A percentile compares a stretch with the other conserved stretches of the same genome.
Conservation (phyloP, 1,140 invertebrate genomes). For the Pantala flavescens region DNA sequence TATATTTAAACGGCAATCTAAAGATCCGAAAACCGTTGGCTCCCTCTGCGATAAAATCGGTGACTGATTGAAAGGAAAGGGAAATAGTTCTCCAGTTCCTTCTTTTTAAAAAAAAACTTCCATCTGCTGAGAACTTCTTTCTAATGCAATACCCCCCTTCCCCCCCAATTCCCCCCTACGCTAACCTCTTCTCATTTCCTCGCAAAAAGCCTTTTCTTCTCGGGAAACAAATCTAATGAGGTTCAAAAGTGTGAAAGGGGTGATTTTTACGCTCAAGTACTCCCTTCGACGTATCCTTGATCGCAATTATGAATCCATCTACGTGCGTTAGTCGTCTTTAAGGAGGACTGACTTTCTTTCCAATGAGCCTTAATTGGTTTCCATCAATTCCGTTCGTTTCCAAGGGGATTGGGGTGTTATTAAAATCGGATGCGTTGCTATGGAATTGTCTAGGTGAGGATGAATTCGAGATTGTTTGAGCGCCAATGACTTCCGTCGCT, state of each 20-base stretch:
- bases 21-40: background rate
- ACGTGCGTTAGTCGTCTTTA: background rate
- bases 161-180: background rate
- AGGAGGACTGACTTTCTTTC: background rate
- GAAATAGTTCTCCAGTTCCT: background rate
- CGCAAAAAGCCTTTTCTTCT: background rate
- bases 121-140: background rate
- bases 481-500: too few species aligned
- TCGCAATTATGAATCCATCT: background rate
- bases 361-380: background rate
- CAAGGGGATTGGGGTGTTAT: too few species aligned
- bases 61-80: slow-evolving; percentile 9
- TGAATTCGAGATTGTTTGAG: too few species aligned
- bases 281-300: background rate
- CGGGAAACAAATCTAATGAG: slow-evolving; percentile 1
- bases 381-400: too few species aligned
- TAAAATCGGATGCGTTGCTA: too few species aligned
- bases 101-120: background rate
- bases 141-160: background rate
- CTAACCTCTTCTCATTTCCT: background rate
- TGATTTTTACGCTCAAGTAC: background rate
- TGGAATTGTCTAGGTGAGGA: too few species aligned
- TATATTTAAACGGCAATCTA: slow-evolving; percentile 10
- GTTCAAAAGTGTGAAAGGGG: background rate
- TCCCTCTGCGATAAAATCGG: background rate